Evolutionary conservation across 2,113 vertebrate genomes (phyloP).

Genomic region (Mustela nigripes): DNA sequence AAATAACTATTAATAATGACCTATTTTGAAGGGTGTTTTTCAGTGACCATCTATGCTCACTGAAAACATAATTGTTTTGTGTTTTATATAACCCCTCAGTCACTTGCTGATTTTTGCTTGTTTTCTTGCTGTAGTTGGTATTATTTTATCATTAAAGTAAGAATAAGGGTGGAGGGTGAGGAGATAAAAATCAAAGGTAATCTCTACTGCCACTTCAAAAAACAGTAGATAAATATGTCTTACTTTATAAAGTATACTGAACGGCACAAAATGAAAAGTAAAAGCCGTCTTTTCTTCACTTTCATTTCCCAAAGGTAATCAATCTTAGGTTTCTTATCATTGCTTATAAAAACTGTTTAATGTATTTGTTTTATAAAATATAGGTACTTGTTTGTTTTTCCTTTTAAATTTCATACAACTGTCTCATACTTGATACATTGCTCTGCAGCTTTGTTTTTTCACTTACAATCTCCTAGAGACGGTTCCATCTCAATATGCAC

Average conservation of each 20-base stretch:
- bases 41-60: slow-evolving; percentile 15
- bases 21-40: slow-evolving; percentile 66
- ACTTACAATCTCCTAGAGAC: not conserved
- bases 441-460: not conserved
- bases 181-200: slow-evolving; percentile 24
- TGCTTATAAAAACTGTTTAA: not conserved
- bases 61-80: slow-evolving; percentile 66
- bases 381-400: not conserved
- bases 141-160: slow-evolving; percentile 55
- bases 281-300: not conserved
- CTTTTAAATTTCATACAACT: not conserved
- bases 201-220: not conserved
- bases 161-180: not conserved
- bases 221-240: not conserved
- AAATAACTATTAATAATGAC: slow-evolving; percentile 70
- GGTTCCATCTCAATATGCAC: not conserved
- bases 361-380: not conserved
- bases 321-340: not conserved
- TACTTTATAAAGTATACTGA: not conserved
- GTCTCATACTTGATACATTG: not conserved
- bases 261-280: slow-evolving; percentile 22
- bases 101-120: slow-evolving; percentile 52
- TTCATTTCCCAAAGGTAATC: not conserved
- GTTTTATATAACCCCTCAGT: slow-evolving; percentile 58
- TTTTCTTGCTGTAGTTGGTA: not conserved